These are phyloP conservation scores for Megaceryle maxima DNA, from an alignment of 2,113 vertebrate genomes.

Conservation along the genomic window DNA sequence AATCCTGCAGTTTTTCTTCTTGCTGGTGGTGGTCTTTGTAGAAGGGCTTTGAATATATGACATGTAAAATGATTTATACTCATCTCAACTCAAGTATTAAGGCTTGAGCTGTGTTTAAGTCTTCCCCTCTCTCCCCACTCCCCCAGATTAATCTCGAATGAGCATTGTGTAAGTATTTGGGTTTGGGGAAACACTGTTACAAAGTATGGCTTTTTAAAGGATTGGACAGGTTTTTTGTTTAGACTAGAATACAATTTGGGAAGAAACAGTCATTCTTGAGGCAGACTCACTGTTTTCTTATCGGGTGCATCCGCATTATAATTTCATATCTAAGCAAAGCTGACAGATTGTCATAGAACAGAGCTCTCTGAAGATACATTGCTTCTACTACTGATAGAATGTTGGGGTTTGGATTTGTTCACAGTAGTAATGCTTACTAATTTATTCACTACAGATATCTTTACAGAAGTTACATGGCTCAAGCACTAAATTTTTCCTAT, in stretches of 20 bases:
- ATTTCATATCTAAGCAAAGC: not conserved
- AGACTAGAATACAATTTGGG: not conserved
- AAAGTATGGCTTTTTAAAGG: not conserved
- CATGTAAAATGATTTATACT: not conserved
- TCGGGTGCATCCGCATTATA: not conserved
- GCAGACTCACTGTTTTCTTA: not conserved
- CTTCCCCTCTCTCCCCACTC: fast-evolving
- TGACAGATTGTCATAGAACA: not conserved
- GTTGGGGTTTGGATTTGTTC: not conserved
- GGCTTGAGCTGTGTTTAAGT: not conserved
- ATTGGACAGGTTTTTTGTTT: not conserved
- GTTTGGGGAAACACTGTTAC: not conserved
- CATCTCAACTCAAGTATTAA: not conserved
- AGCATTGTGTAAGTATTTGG: not conserved
- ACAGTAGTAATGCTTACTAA: not conserved
- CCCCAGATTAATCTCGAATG: not conserved
- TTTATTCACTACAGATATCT: not conserved
- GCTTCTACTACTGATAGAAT: not conserved
- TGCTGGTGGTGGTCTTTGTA: not conserved
- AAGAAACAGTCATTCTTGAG: not conserved
- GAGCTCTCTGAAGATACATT: not conserved
- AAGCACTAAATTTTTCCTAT: not conserved
- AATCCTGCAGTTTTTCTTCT: not conserved
- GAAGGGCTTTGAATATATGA: not conserved
- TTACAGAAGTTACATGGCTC: not conserved